phyloP scores from a whole-genome alignment of 2,113 vertebrate genomes.

The Calypte anna region DNA sequence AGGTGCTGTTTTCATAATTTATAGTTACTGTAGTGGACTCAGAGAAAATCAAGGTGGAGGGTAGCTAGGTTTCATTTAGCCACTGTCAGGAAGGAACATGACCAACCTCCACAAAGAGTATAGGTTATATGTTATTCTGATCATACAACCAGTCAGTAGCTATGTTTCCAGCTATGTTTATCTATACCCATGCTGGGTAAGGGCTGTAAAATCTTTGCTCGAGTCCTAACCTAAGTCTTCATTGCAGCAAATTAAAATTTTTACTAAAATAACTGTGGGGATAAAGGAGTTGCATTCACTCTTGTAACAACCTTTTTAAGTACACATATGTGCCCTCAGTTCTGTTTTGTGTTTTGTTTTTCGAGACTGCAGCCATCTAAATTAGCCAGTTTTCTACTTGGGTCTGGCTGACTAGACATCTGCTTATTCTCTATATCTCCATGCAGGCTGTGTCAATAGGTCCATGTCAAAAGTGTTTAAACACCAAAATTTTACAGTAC shows the following conservation, averaged over 20 bases:
- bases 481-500: background rate
- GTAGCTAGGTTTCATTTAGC: background rate
- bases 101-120: background rate
- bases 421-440: background rate
- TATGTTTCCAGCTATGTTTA: background rate
- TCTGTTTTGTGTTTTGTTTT: background rate
- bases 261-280: background rate
- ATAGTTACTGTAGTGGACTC: background rate
- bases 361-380: background rate
- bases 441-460: background rate
- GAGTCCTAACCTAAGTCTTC: background rate
- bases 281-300: background rate
- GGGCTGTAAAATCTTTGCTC: background rate
- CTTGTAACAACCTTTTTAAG: background rate
- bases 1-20: background rate
- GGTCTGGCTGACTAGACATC: background rate
- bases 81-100: background rate
- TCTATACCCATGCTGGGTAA: background rate
- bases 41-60: background rate
- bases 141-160: background rate
- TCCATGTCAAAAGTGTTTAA: background rate
- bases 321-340: background rate
- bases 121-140: background rate
- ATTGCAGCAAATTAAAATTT: background rate
- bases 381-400: background rate